These are phyloP conservation scores for Takifugu flavidus DNA, from an alignment of 2,113 vertebrate species.

Conservation along the genomic window DNA sequence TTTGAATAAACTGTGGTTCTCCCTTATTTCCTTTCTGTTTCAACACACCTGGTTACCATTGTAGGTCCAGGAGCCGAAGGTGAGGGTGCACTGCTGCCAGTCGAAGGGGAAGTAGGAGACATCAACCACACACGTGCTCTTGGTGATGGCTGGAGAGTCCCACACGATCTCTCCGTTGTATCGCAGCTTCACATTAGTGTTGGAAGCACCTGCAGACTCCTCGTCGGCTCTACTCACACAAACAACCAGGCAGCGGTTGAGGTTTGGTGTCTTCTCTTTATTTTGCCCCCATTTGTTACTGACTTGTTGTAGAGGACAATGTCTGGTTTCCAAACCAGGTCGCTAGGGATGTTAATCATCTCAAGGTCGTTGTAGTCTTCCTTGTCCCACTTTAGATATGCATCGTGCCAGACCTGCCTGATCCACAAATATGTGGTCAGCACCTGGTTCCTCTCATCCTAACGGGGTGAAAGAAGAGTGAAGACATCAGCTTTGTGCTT, in stretches of 20 bases:
- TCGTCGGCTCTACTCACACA: slow-evolving; percentile 83
- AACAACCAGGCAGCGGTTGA: background rate
- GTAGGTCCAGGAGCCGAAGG: slow-evolving; percentile 98
- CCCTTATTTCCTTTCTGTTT: background rate
- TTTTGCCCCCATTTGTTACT: slow-evolving; percentile 18
- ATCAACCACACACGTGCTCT: slow-evolving; percentile 94
- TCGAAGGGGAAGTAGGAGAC: slow-evolving; percentile 97
- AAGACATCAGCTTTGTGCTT: background rate
- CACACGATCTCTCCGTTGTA: slow-evolving; percentile 93
- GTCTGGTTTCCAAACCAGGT: slow-evolving; percentile 94
- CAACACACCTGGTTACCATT: slow-evolving; percentile 90
- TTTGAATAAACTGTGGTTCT: background rate
- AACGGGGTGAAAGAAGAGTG: slow-evolving; percentile 12
- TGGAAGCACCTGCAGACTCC: slow-evolving; percentile 85
- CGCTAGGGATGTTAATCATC: slow-evolving; percentile 93
- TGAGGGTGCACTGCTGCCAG: slow-evolving; percentile 92
- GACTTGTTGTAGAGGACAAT: slow-evolving; percentile 98
- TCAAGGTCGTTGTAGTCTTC: slow-evolving; percentile 92
- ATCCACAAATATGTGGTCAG: slow-evolving; percentile 95
- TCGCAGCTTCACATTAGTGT: slow-evolving; percentile 91
- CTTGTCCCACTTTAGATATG: slow-evolving; percentile 89
- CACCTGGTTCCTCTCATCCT: slow-evolving; percentile 98
- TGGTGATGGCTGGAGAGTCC: slow-evolving; percentile 95
- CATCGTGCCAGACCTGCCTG: slow-evolving; percentile 90
- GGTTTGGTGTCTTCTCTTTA: background rate